Conservation (phyloP, 2,888 invertebrate genomes). For the Aleiodes alternator region DNA sequence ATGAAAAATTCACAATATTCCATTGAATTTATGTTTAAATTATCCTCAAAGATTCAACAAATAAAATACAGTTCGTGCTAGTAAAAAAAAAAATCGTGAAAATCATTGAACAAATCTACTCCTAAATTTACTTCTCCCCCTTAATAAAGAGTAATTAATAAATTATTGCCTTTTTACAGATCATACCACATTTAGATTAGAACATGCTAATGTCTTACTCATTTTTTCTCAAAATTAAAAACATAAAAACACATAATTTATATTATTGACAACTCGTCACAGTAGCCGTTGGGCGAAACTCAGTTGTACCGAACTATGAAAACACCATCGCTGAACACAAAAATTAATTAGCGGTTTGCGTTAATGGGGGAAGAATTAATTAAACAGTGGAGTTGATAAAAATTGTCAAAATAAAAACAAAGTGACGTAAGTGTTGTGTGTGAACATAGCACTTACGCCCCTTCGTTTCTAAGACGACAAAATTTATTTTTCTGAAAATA, state of each 20-base stretch:
- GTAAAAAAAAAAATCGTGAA: too few species aligned
- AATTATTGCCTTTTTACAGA: constrained; percentile 47
- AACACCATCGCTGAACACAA: constrained; percentile 15
- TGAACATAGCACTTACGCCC: too few species aligned
- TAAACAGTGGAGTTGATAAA: neutral
- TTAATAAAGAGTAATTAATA: constrained; percentile 54
- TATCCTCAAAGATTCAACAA: too few species aligned
- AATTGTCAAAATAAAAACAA: too few species aligned
- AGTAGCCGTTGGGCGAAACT: constrained; percentile 30
- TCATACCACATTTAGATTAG: constrained; percentile 70
- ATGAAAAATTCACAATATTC: too few species aligned
- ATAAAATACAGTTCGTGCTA: too few species aligned
- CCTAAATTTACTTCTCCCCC: too few species aligned
- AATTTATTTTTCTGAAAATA: too few species aligned
- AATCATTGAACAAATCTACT: too few species aligned
- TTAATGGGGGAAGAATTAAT: neutral
- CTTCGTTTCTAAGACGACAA: too few species aligned
- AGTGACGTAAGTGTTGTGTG: too few species aligned
- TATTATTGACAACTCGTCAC: neutral
- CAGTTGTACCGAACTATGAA: neutral
- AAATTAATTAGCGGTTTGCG: constrained; percentile 3
- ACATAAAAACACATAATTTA: constrained; percentile 16
- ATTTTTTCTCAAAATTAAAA: constrained; percentile 41
- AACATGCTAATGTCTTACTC: constrained; percentile 67
- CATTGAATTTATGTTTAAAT: too few species aligned